These are phyloP conservation scores for Camelus bactrianus DNA, from an alignment of 2,113 vertebrate genomes.

Conservation along the genomic window DNA sequence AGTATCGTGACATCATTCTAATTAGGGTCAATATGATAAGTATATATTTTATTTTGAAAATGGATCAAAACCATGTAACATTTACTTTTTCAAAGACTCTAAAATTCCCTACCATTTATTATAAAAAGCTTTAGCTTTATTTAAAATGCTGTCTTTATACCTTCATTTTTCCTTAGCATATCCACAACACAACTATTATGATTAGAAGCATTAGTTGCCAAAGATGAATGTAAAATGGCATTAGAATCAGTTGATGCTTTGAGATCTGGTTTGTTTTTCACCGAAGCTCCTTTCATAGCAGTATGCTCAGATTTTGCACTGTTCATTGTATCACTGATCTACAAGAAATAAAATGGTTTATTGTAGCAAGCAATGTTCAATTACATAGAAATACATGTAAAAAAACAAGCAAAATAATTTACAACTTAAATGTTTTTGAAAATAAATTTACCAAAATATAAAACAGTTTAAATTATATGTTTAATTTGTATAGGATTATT, in stretches of 20 bases:
- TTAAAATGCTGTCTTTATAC: conserved; percentile 62
- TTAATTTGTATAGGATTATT: conserved; percentile 44
- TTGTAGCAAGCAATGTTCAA: not conserved
- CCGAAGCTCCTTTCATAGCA: conserved; percentile 78
- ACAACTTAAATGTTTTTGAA: conserved; percentile 17
- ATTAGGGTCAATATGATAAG: not conserved
- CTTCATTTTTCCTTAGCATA: conserved; percentile 79
- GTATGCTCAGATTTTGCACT: conserved; percentile 84
- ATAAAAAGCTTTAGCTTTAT: conserved; percentile 39
- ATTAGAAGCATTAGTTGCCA: conserved; percentile 81
- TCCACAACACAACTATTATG: conserved; percentile 72
- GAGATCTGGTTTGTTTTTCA: conserved; percentile 83
- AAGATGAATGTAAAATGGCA: conserved; percentile 79
- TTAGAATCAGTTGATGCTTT: conserved; percentile 83
- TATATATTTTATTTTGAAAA: conserved; percentile 31
- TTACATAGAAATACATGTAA: not conserved
- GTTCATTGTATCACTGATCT: conserved; percentile 87
- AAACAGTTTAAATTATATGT: conserved; percentile 42
- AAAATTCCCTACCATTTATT: not conserved
- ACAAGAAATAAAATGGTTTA: conserved; percentile 71
- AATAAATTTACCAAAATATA: conserved; percentile 49
- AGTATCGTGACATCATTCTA: not conserved
- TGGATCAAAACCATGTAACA: conserved; percentile 1
- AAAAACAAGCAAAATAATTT: conserved; percentile 53
- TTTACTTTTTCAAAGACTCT: conserved; percentile 39